These are phyloP conservation scores for Drosophila infuscata DNA, from an alignment of 2,888 invertebrate species.

Conservation along the genomic window DNA sequence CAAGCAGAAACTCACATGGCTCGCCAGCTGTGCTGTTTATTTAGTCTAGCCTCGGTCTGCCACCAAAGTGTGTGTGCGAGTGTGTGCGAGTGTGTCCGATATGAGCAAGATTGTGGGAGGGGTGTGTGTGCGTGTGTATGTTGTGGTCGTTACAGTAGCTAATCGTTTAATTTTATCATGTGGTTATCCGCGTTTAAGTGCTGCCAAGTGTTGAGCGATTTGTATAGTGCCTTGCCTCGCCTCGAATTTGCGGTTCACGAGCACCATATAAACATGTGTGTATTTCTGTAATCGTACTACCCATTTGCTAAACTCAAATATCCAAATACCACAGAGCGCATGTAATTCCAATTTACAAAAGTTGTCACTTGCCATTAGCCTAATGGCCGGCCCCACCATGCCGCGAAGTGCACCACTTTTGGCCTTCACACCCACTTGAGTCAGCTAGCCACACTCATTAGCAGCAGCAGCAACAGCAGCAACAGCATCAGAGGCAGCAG, in stretches of 20 bases:
- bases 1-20: conserved; percentile 37
- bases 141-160: conserved; percentile 54
- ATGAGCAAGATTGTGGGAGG: background rate
- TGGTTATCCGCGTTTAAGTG: conserved; percentile 77
- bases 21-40: conserved; percentile 73
- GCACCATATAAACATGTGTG: too few species aligned
- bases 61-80: conserved; percentile 14
- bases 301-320: conserved; percentile 13
- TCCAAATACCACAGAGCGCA: conserved; percentile 16
- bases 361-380: conserved; percentile 48
- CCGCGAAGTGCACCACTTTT: conserved; percentile 30
- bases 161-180: conserved; percentile 80
- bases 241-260: conserved; percentile 28
- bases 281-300: background rate
- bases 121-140: conserved; percentile 9
- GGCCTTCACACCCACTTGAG: conserved; percentile 47
- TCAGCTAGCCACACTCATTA: conserved; percentile 47
- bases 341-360: conserved; percentile 51
- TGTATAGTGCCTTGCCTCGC: conserved; percentile 41
- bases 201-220: conserved; percentile 73
- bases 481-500: background rate
- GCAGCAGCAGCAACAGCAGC: conserved; percentile 10
- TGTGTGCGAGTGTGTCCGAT: conserved; percentile 19
- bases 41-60: conserved; percentile 62
- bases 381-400: conserved; percentile 44